Base-by-base conservation (phyloP, 2,888 invertebrate species). In the Chloromyia formosa region DNA sequence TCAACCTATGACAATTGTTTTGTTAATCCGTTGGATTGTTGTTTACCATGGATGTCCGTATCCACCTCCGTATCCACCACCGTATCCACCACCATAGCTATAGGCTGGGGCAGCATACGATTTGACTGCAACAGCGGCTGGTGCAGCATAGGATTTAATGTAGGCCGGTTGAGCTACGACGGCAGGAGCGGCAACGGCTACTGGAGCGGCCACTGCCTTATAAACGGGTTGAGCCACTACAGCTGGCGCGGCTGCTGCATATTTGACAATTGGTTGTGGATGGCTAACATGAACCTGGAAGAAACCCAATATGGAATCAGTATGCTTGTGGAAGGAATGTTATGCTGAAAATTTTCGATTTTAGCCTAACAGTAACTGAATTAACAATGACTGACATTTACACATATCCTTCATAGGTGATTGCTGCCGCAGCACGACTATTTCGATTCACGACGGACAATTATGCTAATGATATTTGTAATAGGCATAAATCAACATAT, bases 251-350 rank as follows among this genome's bases (percentile, higher is more conserved):
- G 78, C 78, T 27, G 79, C 78, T 23, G 81, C 81, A 71, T 83
- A 81, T 68, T 82, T 81, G 40, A 82, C 80, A 27, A 82, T 80
- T 16, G 82, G 82, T 4, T 79, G 78, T 60, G 80, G 78, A 77
- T 83, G 83, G 27, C 80, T 78, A 35, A 83, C 80, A 5, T 78
- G 77, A 54, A 83, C 83, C 83, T 82, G 74, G 9, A 40, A 56
- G 9, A 16, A 22, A 58, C n/a, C 7, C 45, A 45, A 45, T 45
- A 7, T 45, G 45, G 12, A 45, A 45, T n/a, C n/a, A n/a, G n/a
- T n/a, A n/a, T 45, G n/a, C n/a, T 45, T 14, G 45, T 1, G 45
- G 10, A 45, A 45, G 10, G 10, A 1, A n/a, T 45, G 45, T 45
- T 45, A 45, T n/a, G 45, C 45, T n/a, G n/a, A n/a, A n/a, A n/a